Conservation (phyloP, 2,797 vertebrate species). For the Chloroceryle amazona region DNA sequence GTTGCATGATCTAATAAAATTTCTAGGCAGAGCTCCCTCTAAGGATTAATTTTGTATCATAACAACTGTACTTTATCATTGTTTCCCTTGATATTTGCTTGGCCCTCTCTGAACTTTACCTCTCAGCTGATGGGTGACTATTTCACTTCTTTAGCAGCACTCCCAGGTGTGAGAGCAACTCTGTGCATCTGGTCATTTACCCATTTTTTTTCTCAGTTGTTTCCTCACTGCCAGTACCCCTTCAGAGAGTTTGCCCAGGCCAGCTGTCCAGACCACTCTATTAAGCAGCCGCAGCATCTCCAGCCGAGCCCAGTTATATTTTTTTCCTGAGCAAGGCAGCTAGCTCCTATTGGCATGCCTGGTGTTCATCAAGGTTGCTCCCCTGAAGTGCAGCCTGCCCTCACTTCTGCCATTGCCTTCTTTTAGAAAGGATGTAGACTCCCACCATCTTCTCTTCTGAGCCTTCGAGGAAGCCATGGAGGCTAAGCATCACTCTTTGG, state of each 20-base stretch:
- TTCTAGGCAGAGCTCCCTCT: constrained; percentile 5
- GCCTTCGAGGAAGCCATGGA: background rate
- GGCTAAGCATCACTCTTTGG: background rate
- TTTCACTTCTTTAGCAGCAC: background rate
- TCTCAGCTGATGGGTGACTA: background rate
- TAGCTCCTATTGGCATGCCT: background rate
- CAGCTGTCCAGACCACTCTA: background rate
- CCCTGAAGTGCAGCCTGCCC: background rate
- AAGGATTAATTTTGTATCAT: background rate
- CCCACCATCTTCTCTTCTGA: background rate
- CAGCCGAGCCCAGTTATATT: rapidly evolving
- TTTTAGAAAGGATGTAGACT: background rate
- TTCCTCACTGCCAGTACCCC: background rate
- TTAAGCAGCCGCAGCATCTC: background rate
- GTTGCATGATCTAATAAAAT: background rate
- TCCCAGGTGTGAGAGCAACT: background rate
- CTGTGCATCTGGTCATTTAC: background rate
- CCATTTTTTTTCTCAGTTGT: background rate
- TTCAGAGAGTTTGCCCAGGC: background rate
- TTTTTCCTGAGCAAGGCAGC: background rate
- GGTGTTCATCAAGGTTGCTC: background rate
- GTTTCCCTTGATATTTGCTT: background rate
- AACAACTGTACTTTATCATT: background rate
- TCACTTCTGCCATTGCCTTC: background rate
- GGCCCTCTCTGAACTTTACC: background rate